Conservation (phyloP, 2,888 invertebrate species). For the Apamea sordens region DNA sequence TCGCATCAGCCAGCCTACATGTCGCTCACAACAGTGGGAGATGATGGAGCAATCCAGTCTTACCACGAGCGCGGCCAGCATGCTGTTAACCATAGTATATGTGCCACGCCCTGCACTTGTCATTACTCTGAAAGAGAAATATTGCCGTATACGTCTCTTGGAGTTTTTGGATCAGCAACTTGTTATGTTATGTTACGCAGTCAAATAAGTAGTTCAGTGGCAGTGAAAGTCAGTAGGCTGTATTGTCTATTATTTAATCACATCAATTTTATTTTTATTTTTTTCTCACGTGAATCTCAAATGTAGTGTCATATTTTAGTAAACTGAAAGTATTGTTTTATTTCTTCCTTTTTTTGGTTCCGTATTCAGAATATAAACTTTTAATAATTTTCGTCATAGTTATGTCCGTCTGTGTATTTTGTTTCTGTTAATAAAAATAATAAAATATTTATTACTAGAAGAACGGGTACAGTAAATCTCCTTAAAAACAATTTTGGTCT, state of each 20-base stretch:
- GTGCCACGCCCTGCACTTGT: constrained; percentile 30
- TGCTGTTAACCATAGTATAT: too few species aligned
- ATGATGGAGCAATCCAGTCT: too few species aligned
- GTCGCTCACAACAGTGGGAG: too few species aligned
- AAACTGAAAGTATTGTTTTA: neutral
- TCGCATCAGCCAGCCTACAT: too few species aligned
- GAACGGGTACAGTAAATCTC: too few species aligned
- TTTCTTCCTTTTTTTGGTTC: neutral
- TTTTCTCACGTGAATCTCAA: neutral
- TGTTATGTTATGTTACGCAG: constrained; percentile 21
- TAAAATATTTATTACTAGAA: too few species aligned
- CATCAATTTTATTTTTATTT: too few species aligned
- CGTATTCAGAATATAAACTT: neutral
- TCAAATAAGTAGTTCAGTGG: neutral
- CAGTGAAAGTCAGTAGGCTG: constrained; percentile 28
- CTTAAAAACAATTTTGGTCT: too few species aligned
- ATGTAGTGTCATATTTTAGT: neutral
- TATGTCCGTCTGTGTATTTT: too few species aligned
- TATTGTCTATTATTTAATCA: constrained; percentile 4
- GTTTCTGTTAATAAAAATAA: too few species aligned
- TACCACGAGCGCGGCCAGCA: too few species aligned
- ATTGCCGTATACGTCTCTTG: constrained; percentile 6
- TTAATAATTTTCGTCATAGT: neutral
- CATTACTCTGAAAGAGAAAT: neutral
- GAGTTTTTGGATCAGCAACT: neutral